Evolutionary conservation across 2,797 vertebrate genomes (phyloP), one percentile per base, ranked within the genome.

Genomic region (Pygocentrus nattereri): DNA sequence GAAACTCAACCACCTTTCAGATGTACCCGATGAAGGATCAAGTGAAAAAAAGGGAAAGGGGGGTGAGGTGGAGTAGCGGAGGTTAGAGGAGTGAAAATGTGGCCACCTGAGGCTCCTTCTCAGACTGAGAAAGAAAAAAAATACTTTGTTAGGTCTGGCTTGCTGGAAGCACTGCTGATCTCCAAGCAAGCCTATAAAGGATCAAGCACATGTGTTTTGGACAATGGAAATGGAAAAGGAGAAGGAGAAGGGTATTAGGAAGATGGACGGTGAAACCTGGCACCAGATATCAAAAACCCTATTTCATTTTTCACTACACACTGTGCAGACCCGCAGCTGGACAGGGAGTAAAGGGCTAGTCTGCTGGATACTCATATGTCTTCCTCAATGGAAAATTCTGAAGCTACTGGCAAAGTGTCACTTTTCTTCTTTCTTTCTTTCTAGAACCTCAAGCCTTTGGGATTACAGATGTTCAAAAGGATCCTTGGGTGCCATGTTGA

Each of bases 351-450:
- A 86, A 85, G 72, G 86, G 73, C 52, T 25, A 44, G n/a, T 27
- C 52, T 4, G 18, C 59, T 31, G 65, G 74, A 82, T 68, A 80
- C 84, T 86, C 44, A 69, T 81, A 85, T 61, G 76, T 87, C 78
- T 90, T 76, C 80, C 27, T 5, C 8, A 74, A 88, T 85, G 86
- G 86, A 93, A 89, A 91, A 88, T 87, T 25, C 61, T 59, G 18
- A 54, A 50, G 76, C 31, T 23, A 21, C 56, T 70, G 68, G 68
- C 68, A 27, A 70, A 27, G 23, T 70, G 67, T 23, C 41, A 25
- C 38, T 47, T 69, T 69, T 69, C 5, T 47, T 5, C 23, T 18
- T 49, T 49, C 10, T 49, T 27, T 70, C 30, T 16, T 64, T 64
- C 61, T 70, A 15, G 25, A 23, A 49, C 44, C 49, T 70, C 68